Percentiles rank a stretch among this genome's conserved stretches.
phyloP scores from a whole-genome alignment of 1,140 invertebrate genomes.

The Drosophila arawakana region DNA sequence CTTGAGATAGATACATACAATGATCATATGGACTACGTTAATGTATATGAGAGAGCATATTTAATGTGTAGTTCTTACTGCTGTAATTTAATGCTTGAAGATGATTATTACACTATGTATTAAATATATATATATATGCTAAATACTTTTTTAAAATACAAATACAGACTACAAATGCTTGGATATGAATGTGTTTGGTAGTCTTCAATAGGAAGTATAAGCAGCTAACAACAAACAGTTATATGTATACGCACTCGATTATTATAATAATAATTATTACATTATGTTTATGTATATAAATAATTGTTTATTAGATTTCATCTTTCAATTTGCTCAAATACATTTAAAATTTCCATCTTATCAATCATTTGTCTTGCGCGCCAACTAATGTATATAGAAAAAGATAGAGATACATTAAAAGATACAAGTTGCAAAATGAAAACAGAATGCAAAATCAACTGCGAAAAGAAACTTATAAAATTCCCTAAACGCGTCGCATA shows the following conservation, averaged over 20 bases:
- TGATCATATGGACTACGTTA: constrained; percentile 19
- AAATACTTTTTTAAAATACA: constrained; percentile 45
- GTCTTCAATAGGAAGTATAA: constrained; percentile 82
- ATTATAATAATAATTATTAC: constrained; percentile 39
- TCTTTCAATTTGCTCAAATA: constrained; percentile 30
- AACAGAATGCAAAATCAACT: constrained; percentile 18
- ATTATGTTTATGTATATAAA: constrained; percentile 55
- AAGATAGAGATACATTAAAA: constrained; percentile 10
- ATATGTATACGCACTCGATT: constrained; percentile 55
- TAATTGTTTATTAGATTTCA: constrained; percentile 42
- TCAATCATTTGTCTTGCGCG: constrained; percentile 40
- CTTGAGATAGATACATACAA: constrained; percentile 21
- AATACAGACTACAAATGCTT: constrained; percentile 63
- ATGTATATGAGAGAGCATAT: constrained; percentile 10
- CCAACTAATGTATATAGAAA: constrained; percentile 25
- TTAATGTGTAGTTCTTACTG: constrained; percentile 22
- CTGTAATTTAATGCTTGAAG: constrained; percentile 24
- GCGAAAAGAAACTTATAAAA: constrained; percentile 61
- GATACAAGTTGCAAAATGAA: constrained; percentile 28
- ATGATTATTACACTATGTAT: constrained; percentile 17
- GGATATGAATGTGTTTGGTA: constrained; percentile 67
- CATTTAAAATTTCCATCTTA: constrained; percentile 23
- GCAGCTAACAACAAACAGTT: constrained; percentile 82
- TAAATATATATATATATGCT: constrained; percentile 12
- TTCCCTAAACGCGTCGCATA: constrained; percentile 79